phyloP scores from a whole-genome alignment of 2,888 invertebrate genomes.

The Serrognathus titanus region DNA sequence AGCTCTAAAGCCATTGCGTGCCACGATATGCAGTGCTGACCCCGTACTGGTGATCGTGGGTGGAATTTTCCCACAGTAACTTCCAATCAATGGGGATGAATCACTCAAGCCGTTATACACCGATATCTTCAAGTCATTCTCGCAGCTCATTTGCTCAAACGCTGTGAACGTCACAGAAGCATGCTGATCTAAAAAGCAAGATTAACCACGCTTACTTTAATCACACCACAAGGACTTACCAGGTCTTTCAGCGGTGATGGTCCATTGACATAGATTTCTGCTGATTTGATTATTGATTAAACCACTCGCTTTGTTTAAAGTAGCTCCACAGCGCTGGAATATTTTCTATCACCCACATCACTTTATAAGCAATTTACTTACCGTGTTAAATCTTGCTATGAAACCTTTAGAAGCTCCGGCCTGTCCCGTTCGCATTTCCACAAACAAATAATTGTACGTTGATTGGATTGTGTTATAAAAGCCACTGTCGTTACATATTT shows the following conservation, averaged over 20 bases:
- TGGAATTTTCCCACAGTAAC: constrained; percentile 64
- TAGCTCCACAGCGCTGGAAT: constrained; percentile 64
- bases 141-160: constrained; percentile 42
- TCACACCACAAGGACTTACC: constrained; percentile 39
- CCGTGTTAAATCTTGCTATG: constrained; percentile 61
- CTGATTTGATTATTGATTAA: constrained; percentile 47
- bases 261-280: constrained; percentile 64
- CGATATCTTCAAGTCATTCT: constrained; percentile 16
- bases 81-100: constrained; percentile 60
- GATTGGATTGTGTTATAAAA: constrained; percentile 53
- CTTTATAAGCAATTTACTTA: constrained; percentile 32
- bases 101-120: constrained; percentile 68
- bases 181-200: constrained; percentile 51
- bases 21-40: constrained; percentile 54
- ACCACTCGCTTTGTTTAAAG: constrained; percentile 57
- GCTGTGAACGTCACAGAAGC: constrained; percentile 61
- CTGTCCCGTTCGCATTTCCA: constrained; percentile 64
- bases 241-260: constrained; percentile 55
- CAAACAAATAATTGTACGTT: constrained; percentile 59
- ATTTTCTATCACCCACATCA: neutral
- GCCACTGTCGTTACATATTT: constrained; percentile 56
- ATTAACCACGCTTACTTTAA: too few species aligned
- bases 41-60: constrained; percentile 68
- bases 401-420: constrained; percentile 71
- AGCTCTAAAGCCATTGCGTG: constrained; percentile 49